These are phyloP conservation scores for Amphiura filiformis DNA, from an alignment of 35 echinoderm and acorn worm species.

Conservation along the genomic window DNA sequence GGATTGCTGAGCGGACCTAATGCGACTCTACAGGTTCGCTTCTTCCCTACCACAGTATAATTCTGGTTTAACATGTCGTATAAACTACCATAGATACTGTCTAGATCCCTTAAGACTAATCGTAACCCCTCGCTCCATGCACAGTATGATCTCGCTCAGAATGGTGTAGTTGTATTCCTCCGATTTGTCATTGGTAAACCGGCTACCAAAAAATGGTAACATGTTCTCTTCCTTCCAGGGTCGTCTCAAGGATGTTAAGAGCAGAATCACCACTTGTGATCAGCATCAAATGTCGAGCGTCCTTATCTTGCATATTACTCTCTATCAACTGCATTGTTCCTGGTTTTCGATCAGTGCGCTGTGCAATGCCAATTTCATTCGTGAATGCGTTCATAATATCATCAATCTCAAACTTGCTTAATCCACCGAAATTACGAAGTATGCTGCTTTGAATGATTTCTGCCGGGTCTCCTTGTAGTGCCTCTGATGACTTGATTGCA, in stretches of 20 bases:
- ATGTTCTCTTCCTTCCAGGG: not conserved
- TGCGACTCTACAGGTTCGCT: constrained; percentile 26
- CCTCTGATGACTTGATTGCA: not conserved
- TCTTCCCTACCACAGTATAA: constrained; percentile 33
- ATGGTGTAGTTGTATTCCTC: constrained; percentile 37
- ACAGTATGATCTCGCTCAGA: constrained; percentile 31
- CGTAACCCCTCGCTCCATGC: constrained; percentile 31
- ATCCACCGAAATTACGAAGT: constrained; percentile 40
- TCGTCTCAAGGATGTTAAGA: constrained; percentile 26
- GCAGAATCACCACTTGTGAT: constrained; percentile 46
- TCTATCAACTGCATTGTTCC: not conserved
- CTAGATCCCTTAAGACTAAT: constrained; percentile 26
- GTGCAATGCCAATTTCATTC: not conserved
- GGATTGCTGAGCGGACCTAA: constrained; percentile 29
- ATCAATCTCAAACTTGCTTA: not conserved
- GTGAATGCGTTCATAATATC: constrained; percentile 17
- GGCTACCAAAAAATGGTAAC: constrained; percentile 30
- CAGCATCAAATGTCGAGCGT: constrained; percentile 30
- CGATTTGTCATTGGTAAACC: constrained; percentile 39
- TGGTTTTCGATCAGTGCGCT: not conserved
- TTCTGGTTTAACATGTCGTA: constrained; percentile 53
- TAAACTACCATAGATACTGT: constrained; percentile 31
- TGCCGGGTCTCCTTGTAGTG: not conserved
- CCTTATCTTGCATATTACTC: constrained; percentile 6
- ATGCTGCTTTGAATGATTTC: not conserved